phyloP scores from a whole-genome alignment of 2,113 vertebrate species.

The Athene noctua region DNA sequence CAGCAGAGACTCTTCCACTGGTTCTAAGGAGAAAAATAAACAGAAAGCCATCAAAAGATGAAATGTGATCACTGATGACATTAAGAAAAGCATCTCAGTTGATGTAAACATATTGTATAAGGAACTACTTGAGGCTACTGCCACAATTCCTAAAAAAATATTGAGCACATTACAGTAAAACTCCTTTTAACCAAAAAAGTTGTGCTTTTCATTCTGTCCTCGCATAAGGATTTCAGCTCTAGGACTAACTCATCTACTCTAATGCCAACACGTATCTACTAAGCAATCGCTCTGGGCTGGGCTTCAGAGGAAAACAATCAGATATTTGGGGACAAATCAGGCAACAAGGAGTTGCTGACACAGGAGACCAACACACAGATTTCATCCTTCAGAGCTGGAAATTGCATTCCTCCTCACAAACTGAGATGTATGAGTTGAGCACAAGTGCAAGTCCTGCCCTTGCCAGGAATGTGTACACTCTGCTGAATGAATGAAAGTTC shows the following conservation, averaged over 20 bases:
- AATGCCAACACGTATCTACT: neutral
- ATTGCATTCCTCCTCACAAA: neutral
- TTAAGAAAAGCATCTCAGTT: neutral
- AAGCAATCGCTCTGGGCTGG: neutral
- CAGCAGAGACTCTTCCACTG: conserved; percentile 58
- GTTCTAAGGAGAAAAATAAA: conserved; percentile 52
- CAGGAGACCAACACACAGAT: neutral
- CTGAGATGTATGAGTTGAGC: neutral
- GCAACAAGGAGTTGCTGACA: neutral
- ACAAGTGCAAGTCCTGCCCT: neutral
- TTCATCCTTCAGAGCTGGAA: neutral
- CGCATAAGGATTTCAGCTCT: neutral
- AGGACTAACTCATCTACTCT: neutral
- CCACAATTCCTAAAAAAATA: neutral
- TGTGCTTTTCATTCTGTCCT: neutral
- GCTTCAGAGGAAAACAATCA: neutral
- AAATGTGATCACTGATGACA: neutral
- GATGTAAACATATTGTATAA: neutral
- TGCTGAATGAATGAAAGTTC: neutral
- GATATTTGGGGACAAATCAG: neutral
- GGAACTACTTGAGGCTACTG: neutral
- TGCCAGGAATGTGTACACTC: rapidly evolving
- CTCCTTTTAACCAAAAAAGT: neutral
- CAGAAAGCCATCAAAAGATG: neutral
- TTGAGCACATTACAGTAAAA: neutral